phyloP scores from a whole-genome alignment of 2,113 vertebrate species.

The Brachypteracias leptosomus region DNA sequence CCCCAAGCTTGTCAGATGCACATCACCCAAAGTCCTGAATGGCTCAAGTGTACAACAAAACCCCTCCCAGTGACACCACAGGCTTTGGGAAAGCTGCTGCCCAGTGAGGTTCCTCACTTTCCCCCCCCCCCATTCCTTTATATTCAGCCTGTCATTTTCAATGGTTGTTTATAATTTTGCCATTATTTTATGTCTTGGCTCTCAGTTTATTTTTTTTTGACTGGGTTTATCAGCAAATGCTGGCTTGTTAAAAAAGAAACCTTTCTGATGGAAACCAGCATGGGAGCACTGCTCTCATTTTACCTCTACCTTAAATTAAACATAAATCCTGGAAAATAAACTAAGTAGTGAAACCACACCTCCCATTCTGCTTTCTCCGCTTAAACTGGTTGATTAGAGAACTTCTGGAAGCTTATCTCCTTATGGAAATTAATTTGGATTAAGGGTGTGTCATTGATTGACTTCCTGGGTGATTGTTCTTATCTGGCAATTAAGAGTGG shows the following conservation, averaged over 20 bases:
- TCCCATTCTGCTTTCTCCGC: background rate
- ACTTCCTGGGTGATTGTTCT: background rate
- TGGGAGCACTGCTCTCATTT: background rate
- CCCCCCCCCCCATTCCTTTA: background rate
- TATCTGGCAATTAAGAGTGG: background rate
- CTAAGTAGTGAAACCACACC: background rate
- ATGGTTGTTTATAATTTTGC: background rate
- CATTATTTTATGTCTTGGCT: background rate
- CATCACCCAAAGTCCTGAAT: background rate
- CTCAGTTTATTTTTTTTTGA: background rate
- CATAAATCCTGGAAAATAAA: background rate
- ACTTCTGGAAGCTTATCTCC: conserved; percentile 32
- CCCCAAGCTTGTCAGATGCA: background rate
- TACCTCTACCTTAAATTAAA: background rate
- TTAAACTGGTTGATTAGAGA: background rate
- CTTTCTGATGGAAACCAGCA: background rate
- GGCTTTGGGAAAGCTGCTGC: background rate
- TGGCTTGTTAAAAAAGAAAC: background rate
- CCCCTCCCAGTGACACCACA: too few relatives aligned
- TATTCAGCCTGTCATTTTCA: background rate
- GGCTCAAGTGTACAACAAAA: background rate
- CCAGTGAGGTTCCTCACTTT: background rate
- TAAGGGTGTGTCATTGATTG: background rate
- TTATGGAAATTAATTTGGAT: conserved; percentile 27
- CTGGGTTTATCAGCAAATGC: background rate